Base-by-base conservation (phyloP, 2,113 vertebrate genomes). In the Lasiurus borealis region DNA sequence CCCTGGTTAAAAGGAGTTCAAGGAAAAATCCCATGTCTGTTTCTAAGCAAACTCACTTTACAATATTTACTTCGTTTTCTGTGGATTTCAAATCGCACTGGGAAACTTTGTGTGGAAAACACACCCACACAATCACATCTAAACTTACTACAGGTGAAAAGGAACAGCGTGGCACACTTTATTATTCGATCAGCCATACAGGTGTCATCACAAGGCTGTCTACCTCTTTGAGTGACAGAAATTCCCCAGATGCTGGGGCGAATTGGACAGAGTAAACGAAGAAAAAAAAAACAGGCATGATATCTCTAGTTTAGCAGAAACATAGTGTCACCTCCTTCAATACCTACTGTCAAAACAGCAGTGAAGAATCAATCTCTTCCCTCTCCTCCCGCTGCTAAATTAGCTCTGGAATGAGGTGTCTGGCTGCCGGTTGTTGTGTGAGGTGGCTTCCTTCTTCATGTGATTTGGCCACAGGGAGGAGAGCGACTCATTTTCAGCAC, bases 21-120 rank as follows among this genome's bases (percentile, higher is more conserved):
- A 15, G 72, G 34, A 87, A 88, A 87, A 88, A 82, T 66, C 57
- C 93, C 0, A 57, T 94, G 3, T 34, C 46, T 46, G 0, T 46
- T 52, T 81, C 91, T 85, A 96, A 59, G 31, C 82, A 23, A 52
- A 81, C 95, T 92, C 91, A 44, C 64, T 72, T 95, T 85, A 29
- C 23, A 89, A 80, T 0, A 2, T 0, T 64, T 36, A 29, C 19
- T 46, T 88, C 18, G 82, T 93, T 94, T 25, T 76, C 0, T 0
- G 0, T 6, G 80, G 82, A 48, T 36, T 19, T 89, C 25, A 87
- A 71, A 69, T 62, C 13, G n/a, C 29, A 57, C 6, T 40, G 12
- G 27, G 80, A 59, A 44, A 25, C 10, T 46, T 52, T 27, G 54
- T 72, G 27, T 52, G 6, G 18, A 91, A 91, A 84, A 48, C 7